Evolutionary conservation across 2,113 vertebrate genomes (phyloP).

Genomic region (Furnarius figulus): DNA sequence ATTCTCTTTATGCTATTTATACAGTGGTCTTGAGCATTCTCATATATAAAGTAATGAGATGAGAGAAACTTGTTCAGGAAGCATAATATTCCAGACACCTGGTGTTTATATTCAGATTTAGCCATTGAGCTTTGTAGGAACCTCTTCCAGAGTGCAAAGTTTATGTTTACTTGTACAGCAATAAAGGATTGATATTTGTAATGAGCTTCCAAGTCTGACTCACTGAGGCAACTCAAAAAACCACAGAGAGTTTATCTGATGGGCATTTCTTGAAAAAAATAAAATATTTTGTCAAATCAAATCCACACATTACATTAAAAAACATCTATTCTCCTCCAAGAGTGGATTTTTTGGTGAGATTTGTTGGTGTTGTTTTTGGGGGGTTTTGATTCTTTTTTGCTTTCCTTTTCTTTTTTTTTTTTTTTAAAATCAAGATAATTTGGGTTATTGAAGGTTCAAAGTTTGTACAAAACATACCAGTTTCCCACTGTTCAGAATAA

Average conservation of each 20-base stretch:
- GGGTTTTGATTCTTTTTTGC: background rate
- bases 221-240: background rate
- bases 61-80: background rate
- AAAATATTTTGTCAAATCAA: background rate
- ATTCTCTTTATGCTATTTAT: background rate
- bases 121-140: background rate
- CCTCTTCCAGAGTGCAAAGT: background rate
- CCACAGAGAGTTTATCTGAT: background rate
- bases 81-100: background rate
- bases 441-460: background rate
- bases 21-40: background rate
- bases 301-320: background rate
- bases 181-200: background rate
- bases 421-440: background rate
- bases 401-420: background rate
- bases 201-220: background rate
- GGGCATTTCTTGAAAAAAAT: background rate
- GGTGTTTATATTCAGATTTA: background rate
- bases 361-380: background rate
- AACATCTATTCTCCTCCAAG: background rate
- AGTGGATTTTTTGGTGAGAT: background rate
- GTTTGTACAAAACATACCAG: background rate
- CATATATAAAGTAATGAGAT: background rate
- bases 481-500: background rate
- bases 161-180: background rate